phyloP scores from a whole-genome alignment of 2,888 invertebrate genomes.

The Drosophila anomelani region DNA sequence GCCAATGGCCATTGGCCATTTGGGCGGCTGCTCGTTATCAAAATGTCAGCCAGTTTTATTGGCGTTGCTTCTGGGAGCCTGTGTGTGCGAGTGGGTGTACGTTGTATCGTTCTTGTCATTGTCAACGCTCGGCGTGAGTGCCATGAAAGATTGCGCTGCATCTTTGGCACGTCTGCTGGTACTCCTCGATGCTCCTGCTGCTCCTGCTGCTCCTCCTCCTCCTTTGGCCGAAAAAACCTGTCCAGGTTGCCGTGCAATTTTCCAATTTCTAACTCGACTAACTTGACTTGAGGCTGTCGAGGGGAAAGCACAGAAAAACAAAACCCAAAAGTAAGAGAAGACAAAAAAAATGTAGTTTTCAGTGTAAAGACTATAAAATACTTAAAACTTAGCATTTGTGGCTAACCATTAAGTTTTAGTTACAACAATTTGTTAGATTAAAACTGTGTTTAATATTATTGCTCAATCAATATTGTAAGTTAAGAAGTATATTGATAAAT shows the following conservation, averaged over 20 bases:
- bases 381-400: too few species aligned
- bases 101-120: constrained; percentile 31
- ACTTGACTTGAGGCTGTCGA: constrained; percentile 19
- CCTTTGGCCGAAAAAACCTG: constrained; percentile 16
- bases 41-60: constrained; percentile 44
- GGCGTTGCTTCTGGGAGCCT: constrained; percentile 20
- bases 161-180: constrained; percentile 63
- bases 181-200: not conserved
- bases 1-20: constrained; percentile 30
- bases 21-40: constrained; percentile 33
- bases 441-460: too few species aligned
- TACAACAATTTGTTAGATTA: too few species aligned
- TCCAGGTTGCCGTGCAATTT: constrained; percentile 63
- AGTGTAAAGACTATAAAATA: not conserved
- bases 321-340: not conserved
- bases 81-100: not conserved
- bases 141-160: constrained; percentile 52
- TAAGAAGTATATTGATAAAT: too few species aligned
- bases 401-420: too few species aligned
- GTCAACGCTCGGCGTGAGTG: constrained; percentile 46
- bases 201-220: not conserved
- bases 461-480: too few species aligned
- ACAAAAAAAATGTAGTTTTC: not conserved
- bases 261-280: constrained; percentile 73
- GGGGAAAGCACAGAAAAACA: constrained; percentile 16